phyloP scores from a whole-genome alignment of 2,888 invertebrate species.

The Lucinisca nassula region DNA sequence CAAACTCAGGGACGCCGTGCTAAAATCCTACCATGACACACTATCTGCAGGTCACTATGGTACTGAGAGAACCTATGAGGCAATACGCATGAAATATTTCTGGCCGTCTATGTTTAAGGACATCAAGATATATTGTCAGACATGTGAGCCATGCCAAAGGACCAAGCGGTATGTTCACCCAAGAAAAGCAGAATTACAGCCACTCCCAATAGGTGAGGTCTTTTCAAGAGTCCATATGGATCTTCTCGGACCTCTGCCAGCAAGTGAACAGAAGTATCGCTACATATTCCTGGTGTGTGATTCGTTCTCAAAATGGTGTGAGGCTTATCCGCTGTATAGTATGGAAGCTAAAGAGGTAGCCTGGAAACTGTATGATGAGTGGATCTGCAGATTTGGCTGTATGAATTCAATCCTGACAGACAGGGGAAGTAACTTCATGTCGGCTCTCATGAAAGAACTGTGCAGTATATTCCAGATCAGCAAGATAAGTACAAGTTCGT shows the following conservation, averaged over 20 bases:
- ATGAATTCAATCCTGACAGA: constrained; percentile 49
- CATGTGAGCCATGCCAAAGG: constrained; percentile 42
- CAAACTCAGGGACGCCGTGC: constrained; percentile 17
- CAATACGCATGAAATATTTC: constrained; percentile 31
- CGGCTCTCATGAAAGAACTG: constrained; percentile 38
- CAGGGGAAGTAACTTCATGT: constrained; percentile 60
- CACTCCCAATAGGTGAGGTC: constrained; percentile 42
- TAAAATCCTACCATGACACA: constrained; percentile 47
- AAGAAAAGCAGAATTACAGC: constrained; percentile 33
- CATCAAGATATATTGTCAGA: constrained; percentile 14
- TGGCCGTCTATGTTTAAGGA: constrained; percentile 42
- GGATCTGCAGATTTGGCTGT: constrained; percentile 47
- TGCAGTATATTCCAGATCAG: constrained; percentile 43
- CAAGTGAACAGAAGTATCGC: constrained; percentile 38
- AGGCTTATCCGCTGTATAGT: constrained; percentile 60
- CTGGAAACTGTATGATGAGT: constrained; percentile 45
- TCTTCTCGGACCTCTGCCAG: constrained; percentile 49
- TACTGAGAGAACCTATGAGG: constrained; percentile 40
- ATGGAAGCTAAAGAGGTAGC: constrained; percentile 49
- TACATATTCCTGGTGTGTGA: constrained; percentile 64
- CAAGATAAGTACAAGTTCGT: constrained; percentile 25
- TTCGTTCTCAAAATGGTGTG: constrained; percentile 54
- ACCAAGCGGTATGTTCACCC: constrained; percentile 13
- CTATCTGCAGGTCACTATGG: constrained; percentile 35
- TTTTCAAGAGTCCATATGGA: constrained; percentile 53